Evolutionary conservation across 2,113 vertebrate species (phyloP).

Genomic region (Podilymbus podiceps): DNA sequence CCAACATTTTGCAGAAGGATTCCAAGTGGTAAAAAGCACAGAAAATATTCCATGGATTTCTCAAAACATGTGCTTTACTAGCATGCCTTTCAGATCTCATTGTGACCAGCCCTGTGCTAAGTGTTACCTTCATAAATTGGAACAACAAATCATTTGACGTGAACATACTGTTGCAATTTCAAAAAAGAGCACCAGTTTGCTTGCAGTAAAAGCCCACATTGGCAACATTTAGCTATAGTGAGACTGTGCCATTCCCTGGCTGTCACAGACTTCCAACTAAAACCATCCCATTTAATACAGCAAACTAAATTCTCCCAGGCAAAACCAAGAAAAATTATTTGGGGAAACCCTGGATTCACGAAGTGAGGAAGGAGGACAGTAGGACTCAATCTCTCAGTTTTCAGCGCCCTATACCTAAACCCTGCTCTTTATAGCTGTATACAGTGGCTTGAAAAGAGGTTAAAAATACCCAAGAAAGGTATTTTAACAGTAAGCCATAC

Average conservation of each 20-base stretch:
- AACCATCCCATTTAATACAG: neutral
- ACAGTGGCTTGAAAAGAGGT: neutral
- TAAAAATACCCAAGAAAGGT: neutral
- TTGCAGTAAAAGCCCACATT: neutral
- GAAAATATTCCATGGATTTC: neutral
- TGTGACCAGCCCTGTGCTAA: neutral
- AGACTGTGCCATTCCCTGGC: neutral
- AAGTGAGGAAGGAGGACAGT: neutral
- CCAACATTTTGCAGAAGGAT: neutral
- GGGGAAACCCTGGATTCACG: neutral
- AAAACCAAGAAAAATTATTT: neutral
- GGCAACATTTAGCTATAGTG: neutral
- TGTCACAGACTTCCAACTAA: neutral
- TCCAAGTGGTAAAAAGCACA: neutral
- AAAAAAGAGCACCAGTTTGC: neutral
- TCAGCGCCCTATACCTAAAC: neutral
- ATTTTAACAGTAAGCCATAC: neutral
- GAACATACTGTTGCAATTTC: neutral
- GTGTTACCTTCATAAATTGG: neutral
- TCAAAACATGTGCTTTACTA: neutral
- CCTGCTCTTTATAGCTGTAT: neutral
- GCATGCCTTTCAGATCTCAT: neutral
- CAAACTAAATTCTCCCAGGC: neutral
- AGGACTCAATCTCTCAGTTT: neutral
- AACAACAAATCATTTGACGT: neutral